Evolutionary conservation across 1,140 invertebrate species (phyloP).

Genomic region (Formica exsecta): DNA sequence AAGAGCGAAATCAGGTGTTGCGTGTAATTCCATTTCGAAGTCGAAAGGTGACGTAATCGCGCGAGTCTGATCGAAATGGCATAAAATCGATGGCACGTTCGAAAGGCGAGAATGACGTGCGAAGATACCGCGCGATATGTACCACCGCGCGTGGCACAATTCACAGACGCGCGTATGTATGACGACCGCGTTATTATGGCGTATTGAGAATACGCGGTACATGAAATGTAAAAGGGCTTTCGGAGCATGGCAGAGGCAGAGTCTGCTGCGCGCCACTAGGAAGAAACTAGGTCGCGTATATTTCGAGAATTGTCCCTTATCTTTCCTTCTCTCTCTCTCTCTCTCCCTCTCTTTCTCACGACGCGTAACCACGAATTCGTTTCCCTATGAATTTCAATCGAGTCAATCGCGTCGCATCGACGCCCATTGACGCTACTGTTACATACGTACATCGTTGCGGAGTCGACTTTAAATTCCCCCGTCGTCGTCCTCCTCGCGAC

Average conservation of each 20-base stretch:
- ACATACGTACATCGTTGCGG: conserved; percentile 39
- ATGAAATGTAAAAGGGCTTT: conserved; percentile 69
- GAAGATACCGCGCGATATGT: conserved; percentile 47
- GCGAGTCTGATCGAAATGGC: conserved; percentile 46
- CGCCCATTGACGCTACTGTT: conserved; percentile 66
- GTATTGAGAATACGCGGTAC: conserved; percentile 41
- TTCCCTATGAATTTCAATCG: conserved; percentile 77
- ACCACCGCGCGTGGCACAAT: conserved; percentile 53
- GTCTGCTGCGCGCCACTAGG: conserved; percentile 43
- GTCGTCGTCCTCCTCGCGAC: conserved; percentile 29
- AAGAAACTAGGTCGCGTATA: conserved; percentile 76
- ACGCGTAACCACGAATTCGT: conserved; percentile 74
- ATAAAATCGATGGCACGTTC: conserved; percentile 62
- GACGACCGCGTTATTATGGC: conserved; percentile 41
- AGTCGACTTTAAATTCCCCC: conserved; percentile 68
- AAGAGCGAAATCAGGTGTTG: conserved; percentile 24
- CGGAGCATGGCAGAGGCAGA: conserved; percentile 48
- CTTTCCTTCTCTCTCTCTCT: conserved; percentile 53
- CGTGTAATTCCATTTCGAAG: conserved; percentile 55
- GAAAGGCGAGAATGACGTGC: conserved; percentile 48
- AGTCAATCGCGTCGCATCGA: conserved; percentile 52
- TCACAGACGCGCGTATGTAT: conserved; percentile 42
- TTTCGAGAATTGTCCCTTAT: conserved; percentile 78
- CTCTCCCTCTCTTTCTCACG: conserved; percentile 37
- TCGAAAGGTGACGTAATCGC: conserved; percentile 58